A percentile compares a stretch with the other conserved stretches of the same genome.
Conservation (phyloP, 2,797 vertebrate genomes). For the Poecile montanus region DNA sequence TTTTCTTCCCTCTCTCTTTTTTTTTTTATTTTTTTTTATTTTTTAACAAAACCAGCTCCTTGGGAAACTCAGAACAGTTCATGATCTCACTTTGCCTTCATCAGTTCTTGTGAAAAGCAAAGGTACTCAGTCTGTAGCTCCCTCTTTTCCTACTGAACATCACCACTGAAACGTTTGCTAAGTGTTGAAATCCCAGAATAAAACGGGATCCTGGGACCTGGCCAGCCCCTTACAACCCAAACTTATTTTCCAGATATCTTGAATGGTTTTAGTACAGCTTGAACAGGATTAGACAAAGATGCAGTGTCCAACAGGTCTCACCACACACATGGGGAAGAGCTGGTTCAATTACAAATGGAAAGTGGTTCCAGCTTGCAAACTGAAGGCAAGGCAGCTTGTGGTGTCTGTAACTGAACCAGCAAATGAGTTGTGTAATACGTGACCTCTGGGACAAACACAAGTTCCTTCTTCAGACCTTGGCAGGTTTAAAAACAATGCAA, state of each 20-base stretch:
- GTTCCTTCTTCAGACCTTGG: neutral
- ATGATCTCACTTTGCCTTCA: neutral
- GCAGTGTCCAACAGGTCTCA: neutral
- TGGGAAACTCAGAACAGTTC: neutral
- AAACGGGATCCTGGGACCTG: neutral
- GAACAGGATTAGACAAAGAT: neutral
- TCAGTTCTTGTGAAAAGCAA: neutral
- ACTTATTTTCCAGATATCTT: neutral
- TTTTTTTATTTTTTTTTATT: neutral
- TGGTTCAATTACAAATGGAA: constrained; percentile 48
- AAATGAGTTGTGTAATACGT: constrained; percentile 13
- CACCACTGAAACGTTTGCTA: neutral
- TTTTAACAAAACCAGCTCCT: neutral
- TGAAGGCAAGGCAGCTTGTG: constrained; percentile 9
- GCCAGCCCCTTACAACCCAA: neutral
- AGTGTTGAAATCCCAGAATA: neutral
- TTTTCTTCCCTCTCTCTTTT: neutral
- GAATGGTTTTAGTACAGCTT: neutral
- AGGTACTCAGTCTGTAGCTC: neutral
- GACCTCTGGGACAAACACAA: constrained; percentile 30
- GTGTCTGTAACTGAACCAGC: constrained; percentile 40
- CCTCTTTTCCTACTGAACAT: neutral
- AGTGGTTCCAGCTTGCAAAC: neutral
- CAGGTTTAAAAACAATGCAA: neutral
- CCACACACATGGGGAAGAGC: neutral